A percentile compares a stretch with the other conserved stretches of the same genome.
These are phyloP conservation scores for Hydra vulgaris DNA, from an alignment of 30 jellyfish, hydroid and myxozoan genomes.

Conservation along the genomic window DNA sequence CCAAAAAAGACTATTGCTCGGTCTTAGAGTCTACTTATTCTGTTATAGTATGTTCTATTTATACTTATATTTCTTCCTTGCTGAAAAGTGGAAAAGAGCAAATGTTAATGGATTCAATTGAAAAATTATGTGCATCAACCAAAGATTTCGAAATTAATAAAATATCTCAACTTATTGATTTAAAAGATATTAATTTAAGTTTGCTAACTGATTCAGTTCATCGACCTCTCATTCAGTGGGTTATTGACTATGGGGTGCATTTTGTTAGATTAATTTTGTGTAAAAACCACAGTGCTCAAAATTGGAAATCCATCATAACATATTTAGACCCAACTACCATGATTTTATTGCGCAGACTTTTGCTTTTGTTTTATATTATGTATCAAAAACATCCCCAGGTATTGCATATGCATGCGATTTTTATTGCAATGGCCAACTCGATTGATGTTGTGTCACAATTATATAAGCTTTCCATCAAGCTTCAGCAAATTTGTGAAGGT, in stretches of 20 bases:
- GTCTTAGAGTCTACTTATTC: conserved; percentile 29
- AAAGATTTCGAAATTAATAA: conserved; percentile 45
- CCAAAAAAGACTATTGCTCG: conserved; percentile 33
- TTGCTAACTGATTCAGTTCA: conserved; percentile 13
- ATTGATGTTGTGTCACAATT: conserved; percentile 38
- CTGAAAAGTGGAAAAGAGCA: conserved; percentile 41
- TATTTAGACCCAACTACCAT: conserved; percentile 14
- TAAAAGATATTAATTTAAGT: conserved; percentile 19
- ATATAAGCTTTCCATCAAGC: conserved; percentile 47
- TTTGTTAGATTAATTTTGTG: conserved; percentile 37
- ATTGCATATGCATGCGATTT: conserved; percentile 33
- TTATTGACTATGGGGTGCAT: conserved; percentile 41
- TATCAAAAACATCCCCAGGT: conserved; percentile 35
- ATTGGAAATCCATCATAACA: conserved; percentile 23
- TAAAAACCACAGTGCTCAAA: conserved; percentile 21
- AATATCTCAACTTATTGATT: conserved; percentile 37
- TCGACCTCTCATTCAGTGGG: conserved; percentile 61
- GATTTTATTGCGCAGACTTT: conserved; percentile 30
- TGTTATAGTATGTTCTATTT: conserved; percentile 27
- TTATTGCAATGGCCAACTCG: conserved; percentile 35
- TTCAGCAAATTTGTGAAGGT: conserved; percentile 26
- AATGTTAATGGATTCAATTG: conserved; percentile 20
- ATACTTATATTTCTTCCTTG: conserved; percentile 25
- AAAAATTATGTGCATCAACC: conserved; percentile 26
- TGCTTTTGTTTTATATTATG: conserved; percentile 36